A percentile compares a stretch with the other conserved stretches of the same genome.
phyloP scores from a whole-genome alignment of 2,888 invertebrate species.

The Perizoma affinitatum region DNA sequence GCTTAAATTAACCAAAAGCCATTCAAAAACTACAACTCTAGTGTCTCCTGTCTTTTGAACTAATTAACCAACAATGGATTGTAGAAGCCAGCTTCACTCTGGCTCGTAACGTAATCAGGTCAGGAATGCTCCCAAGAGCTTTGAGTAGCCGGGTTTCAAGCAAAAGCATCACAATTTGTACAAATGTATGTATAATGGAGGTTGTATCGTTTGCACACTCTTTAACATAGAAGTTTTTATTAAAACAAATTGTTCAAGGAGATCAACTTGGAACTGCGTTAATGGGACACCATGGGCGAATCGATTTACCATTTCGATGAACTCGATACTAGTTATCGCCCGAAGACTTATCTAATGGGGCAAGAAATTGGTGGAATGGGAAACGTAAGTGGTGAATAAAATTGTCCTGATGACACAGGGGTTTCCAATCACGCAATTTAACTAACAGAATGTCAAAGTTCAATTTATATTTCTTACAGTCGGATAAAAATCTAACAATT shows the following conservation, averaged over 20 bases:
- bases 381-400: conserved; percentile 3
- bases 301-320: not conserved
- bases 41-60: conserved; percentile 1
- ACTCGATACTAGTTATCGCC: conserved; percentile 3
- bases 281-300: conserved; percentile 2
- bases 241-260: too few species aligned
- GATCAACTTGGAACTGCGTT: not conserved
- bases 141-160: conserved; percentile 16
- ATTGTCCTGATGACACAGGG: not conserved
- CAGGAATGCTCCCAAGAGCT: conserved; percentile 47
- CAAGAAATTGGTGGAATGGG: conserved; percentile 9
- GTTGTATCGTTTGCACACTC: too few species aligned
- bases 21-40: not conserved
- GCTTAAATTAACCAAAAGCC: not conserved
- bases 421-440: too few species aligned
- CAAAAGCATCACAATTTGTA: conserved; percentile 13
- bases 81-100: conserved; percentile 7
- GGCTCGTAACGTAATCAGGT: conserved; percentile 51
- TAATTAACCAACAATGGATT: conserved; percentile 15
- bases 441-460: too few species aligned
- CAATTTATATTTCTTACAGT: too few species aligned
- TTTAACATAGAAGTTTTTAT: too few species aligned
- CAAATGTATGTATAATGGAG: not conserved
- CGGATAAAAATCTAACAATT: too few species aligned
- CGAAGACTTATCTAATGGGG: conserved; percentile 6